Base-by-base conservation (phyloP, 2,888 invertebrate species). In the Acrobasis consociella region DNA sequence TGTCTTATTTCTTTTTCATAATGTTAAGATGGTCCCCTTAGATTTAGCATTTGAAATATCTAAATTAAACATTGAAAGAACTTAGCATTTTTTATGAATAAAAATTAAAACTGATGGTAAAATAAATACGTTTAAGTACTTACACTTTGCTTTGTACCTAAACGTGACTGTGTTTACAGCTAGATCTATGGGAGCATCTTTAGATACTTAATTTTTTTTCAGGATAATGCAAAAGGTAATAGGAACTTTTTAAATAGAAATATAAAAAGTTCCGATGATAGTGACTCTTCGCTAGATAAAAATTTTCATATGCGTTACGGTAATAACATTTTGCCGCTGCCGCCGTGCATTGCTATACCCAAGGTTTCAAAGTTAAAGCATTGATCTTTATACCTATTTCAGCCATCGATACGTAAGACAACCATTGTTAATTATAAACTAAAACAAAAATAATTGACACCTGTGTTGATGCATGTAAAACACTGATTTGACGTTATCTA, bases 271-370 rank as follows among this genome's bases (percentile, higher is more conserved):
- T 80, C 76, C 58, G 82, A 80, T 68, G 82, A 80, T 70, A 82
- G 80, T 71, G 85, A 85, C 72, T 74, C 75, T 52, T 86, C 87
- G 64, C 64, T 86, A 74, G 90, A 93, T 80, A 88, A 86, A 77
- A 86, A 88, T 67, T 93, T 93, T 79, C 89, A 92, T 73, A 79
- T 82, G 68, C 83, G 93, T 87, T 93, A 93, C 69, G 93, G 93
- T 73, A 89, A 92, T 75, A 90, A 91, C 67, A 78, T 93, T 53
- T 80, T 92, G 69, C 93, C 93, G 56, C 77, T 91, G 75, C 87
- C 93, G 52, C 92, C 92, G 66, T 83, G 87, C 62, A 83, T 93
- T 71, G 77, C 80, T 62, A 93, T 93, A 81, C 93, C 93, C 46
- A 93, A 93, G 87, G 87, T 90, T 52, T 78, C 85, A 55, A 85